Percentiles rank a stretch among this genome's conserved stretches.
phyloP scores from a whole-genome alignment of 2,888 invertebrate genomes.

The Gerris lacustris region DNA sequence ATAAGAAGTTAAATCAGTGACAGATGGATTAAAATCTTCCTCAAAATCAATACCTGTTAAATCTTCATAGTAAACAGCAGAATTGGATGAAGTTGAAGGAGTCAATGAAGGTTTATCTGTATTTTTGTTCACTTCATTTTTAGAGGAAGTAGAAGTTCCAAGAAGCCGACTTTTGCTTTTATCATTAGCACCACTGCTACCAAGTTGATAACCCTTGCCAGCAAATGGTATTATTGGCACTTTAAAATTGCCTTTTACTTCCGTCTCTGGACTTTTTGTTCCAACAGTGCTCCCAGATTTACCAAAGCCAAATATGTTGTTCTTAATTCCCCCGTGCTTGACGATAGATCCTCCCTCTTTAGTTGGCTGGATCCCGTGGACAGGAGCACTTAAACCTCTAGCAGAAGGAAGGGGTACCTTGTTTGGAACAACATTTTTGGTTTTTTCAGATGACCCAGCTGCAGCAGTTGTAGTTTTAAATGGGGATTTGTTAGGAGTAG shows the following conservation, averaged over 20 bases:
- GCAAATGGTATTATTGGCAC: constrained; percentile 25
- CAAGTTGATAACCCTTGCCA: constrained; percentile 28
- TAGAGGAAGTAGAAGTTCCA: constrained; percentile 29
- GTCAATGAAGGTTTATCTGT: constrained; percentile 24
- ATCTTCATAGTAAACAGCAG: neutral
- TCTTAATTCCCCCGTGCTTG: constrained; percentile 17
- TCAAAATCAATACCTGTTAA: constrained; percentile 8
- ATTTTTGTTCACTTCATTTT: constrained; percentile 24
- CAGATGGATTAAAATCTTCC: neutral
- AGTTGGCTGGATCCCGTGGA: constrained; percentile 21
- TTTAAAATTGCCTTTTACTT: neutral
- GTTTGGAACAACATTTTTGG: neutral
- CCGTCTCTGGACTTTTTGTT: constrained; percentile 8
- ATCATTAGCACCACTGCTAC: constrained; percentile 16
- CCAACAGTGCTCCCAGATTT: constrained; percentile 23
- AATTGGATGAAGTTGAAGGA: constrained; percentile 31
- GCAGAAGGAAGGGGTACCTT: neutral
- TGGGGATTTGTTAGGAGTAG: neutral
- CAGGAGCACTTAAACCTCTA: neutral
- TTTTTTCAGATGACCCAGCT: neutral
- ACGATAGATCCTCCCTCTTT: constrained; percentile 31
- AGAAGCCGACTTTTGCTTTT: constrained; percentile 17
- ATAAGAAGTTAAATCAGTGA: neutral
- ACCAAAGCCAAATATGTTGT: constrained; percentile 13
- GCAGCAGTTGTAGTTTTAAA: neutral